A percentile compares a stretch with the other conserved stretches of the same genome.
Conservation (phyloP, 30 jellyfish, hydroid and myxozoan species). For the Turritopsis rubra region DNA sequence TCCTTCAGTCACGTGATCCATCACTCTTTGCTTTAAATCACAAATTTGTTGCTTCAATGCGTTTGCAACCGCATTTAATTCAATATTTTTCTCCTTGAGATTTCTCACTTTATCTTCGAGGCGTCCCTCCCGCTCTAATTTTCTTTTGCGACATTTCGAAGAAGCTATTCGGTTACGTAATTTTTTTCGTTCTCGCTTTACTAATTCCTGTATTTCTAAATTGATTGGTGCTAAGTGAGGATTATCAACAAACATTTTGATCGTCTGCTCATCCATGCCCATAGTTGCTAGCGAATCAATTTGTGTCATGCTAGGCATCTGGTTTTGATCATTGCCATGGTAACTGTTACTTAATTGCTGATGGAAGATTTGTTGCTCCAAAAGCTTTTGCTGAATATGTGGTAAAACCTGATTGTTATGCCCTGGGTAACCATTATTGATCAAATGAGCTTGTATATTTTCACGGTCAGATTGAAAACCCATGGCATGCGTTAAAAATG, state of each 20-base stretch:
- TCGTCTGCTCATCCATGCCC: conserved; percentile 73
- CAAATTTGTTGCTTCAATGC: conserved; percentile 98
- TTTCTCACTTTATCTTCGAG: conserved; percentile 88
- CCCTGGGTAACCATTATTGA: not conserved
- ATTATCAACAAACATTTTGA: conserved; percentile 67
- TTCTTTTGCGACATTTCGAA: conserved; percentile 91
- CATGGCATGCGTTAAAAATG: conserved; percentile 87
- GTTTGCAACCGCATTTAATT: conserved; percentile 93
- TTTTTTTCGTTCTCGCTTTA: conserved; percentile 93
- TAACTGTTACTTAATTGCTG: conserved; percentile 41
- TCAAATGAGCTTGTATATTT: conserved; percentile 13
- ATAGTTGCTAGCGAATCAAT: conserved; percentile 13
- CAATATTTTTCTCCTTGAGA: conserved; percentile 91
- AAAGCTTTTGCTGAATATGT: conserved; percentile 23
- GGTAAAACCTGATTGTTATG: conserved; percentile 18
- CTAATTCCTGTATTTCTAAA: conserved; percentile 90
- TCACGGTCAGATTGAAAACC: conserved; percentile 80
- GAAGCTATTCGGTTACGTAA: conserved; percentile 95
- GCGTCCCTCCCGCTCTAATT: conserved; percentile 93
- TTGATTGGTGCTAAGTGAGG: conserved; percentile 93
- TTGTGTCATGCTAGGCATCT: conserved; percentile 52
- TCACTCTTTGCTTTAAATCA: conserved; percentile 92
- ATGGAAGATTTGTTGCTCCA: conserved; percentile 40
- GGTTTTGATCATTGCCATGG: conserved; percentile 58
- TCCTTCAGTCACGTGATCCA: conserved; percentile 99